These are phyloP conservation scores for Natrix natrix DNA, from an alignment of 2,797 vertebrate species.

Conservation along the genomic window DNA sequence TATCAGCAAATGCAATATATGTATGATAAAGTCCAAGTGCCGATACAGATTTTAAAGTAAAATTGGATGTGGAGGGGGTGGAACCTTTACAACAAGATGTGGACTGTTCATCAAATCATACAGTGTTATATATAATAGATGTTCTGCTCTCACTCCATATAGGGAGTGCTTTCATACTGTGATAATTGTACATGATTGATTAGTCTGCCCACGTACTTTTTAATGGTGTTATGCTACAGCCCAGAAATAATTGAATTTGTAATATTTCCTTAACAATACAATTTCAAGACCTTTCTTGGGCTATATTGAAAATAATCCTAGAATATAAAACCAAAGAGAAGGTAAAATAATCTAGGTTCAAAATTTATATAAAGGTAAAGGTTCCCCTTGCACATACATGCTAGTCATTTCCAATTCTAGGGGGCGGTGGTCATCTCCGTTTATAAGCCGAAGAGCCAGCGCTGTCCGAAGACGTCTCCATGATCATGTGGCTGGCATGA, in stretches of 20 bases:
- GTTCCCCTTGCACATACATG: too few relatives aligned
- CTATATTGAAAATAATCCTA: background rate
- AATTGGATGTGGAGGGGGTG: slow-evolving; percentile 12
- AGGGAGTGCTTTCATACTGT: slow-evolving; percentile 46
- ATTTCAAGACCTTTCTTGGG: background rate
- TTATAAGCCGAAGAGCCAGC: too few relatives aligned
- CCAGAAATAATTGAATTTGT: slow-evolving; percentile 18
- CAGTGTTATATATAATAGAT: slow-evolving; percentile 52
- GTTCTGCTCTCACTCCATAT: slow-evolving; percentile 49
- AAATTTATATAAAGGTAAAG: background rate
- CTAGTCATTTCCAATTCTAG: too few relatives aligned
- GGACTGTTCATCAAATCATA: slow-evolving; percentile 56
- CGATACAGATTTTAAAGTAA: slow-evolving; percentile 59
- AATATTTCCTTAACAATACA: background rate
- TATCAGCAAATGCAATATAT: slow-evolving; percentile 56
- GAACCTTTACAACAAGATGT: slow-evolving; percentile 58
- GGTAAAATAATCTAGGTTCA: background rate
- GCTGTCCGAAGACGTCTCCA: too few relatives aligned
- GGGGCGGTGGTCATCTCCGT: too few relatives aligned
- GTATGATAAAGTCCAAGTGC: slow-evolving; percentile 59
- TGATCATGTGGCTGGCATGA: too few relatives aligned
- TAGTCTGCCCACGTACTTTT: slow-evolving; percentile 25
- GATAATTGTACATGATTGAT: slow-evolving; percentile 57
- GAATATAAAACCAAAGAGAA: background rate
- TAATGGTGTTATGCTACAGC: slow-evolving; percentile 16